These are phyloP conservation scores for Homalodisca vitripennis DNA, from an alignment of 1,140 invertebrate species.

Conservation along the genomic window DNA sequence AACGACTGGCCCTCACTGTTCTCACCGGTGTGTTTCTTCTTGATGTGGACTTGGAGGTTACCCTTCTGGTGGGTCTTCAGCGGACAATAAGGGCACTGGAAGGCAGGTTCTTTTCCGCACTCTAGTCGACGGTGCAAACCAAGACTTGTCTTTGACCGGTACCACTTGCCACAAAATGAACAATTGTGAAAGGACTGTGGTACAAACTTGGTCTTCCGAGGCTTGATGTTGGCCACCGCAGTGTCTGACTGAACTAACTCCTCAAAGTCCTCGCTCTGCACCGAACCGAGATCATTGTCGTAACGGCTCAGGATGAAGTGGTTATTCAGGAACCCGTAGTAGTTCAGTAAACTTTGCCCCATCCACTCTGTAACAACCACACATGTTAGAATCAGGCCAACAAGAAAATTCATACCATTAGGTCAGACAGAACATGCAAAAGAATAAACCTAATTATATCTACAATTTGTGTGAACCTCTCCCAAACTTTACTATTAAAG, in stretches of 20 bases:
- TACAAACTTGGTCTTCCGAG: conserved; percentile 30
- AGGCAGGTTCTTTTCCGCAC: conserved; percentile 56
- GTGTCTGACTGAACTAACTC: neutral
- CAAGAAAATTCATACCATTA: neutral
- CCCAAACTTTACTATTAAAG: neutral
- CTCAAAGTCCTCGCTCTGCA: conserved; percentile 17
- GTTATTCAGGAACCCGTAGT: conserved; percentile 18
- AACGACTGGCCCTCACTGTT: neutral
- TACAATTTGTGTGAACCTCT: neutral
- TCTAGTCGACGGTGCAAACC: conserved; percentile 55
- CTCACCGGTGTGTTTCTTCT: conserved; percentile 46
- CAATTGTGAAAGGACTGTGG: conserved; percentile 41
- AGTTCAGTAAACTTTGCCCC: conserved; percentile 1
- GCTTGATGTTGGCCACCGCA: conserved; percentile 17
- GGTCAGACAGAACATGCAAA: conserved; percentile 2
- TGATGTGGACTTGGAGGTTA: conserved; percentile 51
- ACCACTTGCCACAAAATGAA: conserved; percentile 49
- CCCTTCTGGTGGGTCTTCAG: conserved; percentile 53
- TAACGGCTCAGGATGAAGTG: conserved; percentile 19
- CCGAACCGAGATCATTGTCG: neutral
- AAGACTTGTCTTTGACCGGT: conserved; percentile 53
- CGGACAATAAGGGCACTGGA: conserved; percentile 53
- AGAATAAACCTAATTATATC: neutral
- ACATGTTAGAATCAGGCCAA: neutral
- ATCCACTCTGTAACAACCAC: neutral